Evolutionary conservation across 1,140 invertebrate species (phyloP).

Genomic region (Spodoptera frugiperda): DNA sequence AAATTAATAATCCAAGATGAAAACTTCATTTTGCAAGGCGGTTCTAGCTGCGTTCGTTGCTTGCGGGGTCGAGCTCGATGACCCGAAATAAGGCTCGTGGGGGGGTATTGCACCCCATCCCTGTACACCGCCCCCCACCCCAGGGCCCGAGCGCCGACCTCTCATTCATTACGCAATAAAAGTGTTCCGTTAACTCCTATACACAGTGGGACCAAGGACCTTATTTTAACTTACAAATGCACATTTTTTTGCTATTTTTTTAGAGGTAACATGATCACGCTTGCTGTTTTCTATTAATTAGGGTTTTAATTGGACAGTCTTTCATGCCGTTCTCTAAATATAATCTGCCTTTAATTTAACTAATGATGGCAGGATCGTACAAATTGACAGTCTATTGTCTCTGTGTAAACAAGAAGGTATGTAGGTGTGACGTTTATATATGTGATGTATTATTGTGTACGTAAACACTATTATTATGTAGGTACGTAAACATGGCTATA

Average conservation of each 20-base stretch:
- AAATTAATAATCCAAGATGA: conserved; percentile 70
- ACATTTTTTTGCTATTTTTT: conserved; percentile 8
- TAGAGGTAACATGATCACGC: not conserved
- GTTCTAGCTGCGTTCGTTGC: conserved; percentile 67
- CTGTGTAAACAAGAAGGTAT: no score
- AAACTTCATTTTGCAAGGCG: conserved; percentile 74
- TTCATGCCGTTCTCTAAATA: no score
- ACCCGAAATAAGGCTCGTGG: conserved; percentile 80
- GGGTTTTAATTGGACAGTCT: no score
- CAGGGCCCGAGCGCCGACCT: conserved; percentile 68
- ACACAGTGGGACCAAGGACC: conserved; percentile 45
- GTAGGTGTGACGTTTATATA: no score
- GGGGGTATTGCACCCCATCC: conserved; percentile 64
- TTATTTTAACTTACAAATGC: conserved; percentile 41
- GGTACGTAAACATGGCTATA: no score
- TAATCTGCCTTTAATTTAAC: no score
- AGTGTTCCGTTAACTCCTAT: conserved; percentile 64
- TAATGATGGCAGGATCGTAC: no score
- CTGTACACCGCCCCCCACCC: conserved; percentile 47
- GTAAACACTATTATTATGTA: no score
- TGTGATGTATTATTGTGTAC: no score
- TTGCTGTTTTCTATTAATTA: no score
- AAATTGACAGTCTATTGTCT: no score
- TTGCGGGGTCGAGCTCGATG: conserved; percentile 73
- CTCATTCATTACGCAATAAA: conserved; percentile 83